Evolutionary conservation across 1,140 invertebrate species (phyloP).

Genomic region (Sitophilus oryzae): DNA sequence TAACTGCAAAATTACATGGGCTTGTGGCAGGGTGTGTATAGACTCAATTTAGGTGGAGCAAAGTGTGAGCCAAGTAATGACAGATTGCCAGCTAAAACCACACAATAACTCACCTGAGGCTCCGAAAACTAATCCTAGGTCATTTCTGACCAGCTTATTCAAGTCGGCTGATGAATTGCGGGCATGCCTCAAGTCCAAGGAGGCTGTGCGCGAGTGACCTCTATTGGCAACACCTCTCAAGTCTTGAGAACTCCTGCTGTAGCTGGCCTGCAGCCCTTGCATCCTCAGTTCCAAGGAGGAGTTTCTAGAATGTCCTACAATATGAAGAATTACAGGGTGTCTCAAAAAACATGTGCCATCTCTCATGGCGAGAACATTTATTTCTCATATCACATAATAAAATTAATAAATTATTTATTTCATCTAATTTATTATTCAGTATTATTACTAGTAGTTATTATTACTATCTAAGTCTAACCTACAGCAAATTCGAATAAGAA

Average conservation of each 20-base stretch:
- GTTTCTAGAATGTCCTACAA: constrained; percentile 48
- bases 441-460: neutral
- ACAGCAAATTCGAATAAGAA: too few relatives aligned
- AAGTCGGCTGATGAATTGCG: constrained; percentile 72
- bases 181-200: constrained; percentile 72
- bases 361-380: too few relatives aligned
- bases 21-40: too few relatives aligned
- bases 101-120: constrained; percentile 48
- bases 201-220: constrained; percentile 77
- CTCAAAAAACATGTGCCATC: too few relatives aligned
- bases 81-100: neutral
- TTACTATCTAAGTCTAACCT: too few relatives aligned
- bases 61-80: neutral
- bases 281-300: constrained; percentile 70
- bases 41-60: too few relatives aligned
- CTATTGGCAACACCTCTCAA: constrained; percentile 53
- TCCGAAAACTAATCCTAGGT: constrained; percentile 62
- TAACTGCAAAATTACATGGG: too few relatives aligned
- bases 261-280: constrained; percentile 42
- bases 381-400: too few relatives aligned
- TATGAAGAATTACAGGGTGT: too few relatives aligned
- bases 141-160: constrained; percentile 67
- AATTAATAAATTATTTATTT: too few relatives aligned
- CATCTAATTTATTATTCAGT: too few relatives aligned
- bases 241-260: constrained; percentile 45